phyloP scores from a whole-genome alignment of 2,113 vertebrate genomes.

The Sylvilagus bachmani region DNA sequence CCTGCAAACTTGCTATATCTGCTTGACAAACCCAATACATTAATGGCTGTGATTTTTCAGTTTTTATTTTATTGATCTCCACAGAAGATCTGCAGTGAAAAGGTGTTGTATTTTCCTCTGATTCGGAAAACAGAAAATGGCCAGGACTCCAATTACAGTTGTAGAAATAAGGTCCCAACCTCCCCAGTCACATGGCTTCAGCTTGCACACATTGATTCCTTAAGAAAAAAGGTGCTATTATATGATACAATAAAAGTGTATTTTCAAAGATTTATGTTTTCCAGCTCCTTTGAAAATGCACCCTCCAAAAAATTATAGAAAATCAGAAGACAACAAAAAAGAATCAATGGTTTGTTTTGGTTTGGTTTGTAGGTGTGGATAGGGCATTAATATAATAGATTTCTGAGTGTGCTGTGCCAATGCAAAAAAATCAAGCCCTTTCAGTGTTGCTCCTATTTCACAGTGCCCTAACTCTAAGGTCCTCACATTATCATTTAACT shows the following conservation, averaged over 20 bases:
- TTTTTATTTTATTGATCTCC: conserved; percentile 66
- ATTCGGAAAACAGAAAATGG: conserved; percentile 26
- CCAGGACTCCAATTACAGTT: background rate
- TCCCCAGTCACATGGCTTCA: background rate
- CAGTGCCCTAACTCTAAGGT: rapidly evolving
- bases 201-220: background rate
- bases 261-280: conserved; percentile 8
- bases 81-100: conserved; percentile 28
- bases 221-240: background rate
- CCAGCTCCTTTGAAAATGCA: background rate
- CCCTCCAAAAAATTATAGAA: background rate
- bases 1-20: background rate
- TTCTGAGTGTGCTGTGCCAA: background rate
- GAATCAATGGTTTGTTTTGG: background rate
- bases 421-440: background rate
- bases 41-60: conserved; percentile 18
- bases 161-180: background rate
- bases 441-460: background rate
- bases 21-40: conserved; percentile 24
- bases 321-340: background rate
- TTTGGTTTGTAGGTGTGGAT: background rate
- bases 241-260: background rate
- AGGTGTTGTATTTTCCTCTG: background rate
- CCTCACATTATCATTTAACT: background rate
- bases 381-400: background rate